Percentiles rank a stretch among this genome's conserved stretches.
Conservation (phyloP, 2,888 invertebrate genomes). For the Falcaria lacertinaria region DNA sequence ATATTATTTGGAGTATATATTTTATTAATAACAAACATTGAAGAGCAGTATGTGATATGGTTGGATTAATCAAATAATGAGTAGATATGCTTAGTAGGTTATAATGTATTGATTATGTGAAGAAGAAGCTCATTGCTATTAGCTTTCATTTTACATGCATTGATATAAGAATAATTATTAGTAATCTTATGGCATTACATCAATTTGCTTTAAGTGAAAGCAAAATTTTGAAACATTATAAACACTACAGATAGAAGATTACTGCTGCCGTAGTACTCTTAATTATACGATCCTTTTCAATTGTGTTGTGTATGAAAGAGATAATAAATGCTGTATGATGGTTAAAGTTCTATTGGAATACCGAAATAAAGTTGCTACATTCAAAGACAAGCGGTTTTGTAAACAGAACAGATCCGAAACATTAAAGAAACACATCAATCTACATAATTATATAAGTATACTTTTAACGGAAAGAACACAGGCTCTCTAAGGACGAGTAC, state of each 20-base stretch:
- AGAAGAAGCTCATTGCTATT: slow-evolving; percentile 15
- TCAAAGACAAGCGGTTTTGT: too few species aligned
- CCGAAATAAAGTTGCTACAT: too few species aligned
- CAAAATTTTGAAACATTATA: not conserved
- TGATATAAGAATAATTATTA: slow-evolving; percentile 2
- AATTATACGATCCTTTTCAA: too few species aligned
- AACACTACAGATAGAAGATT: too few species aligned
- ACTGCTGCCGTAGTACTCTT: too few species aligned
- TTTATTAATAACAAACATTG: not conserved
- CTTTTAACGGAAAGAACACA: slow-evolving; percentile 5
- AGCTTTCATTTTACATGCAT: slow-evolving; percentile 6
- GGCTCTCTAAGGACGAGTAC: slow-evolving; percentile 53
- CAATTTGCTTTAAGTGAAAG: too few species aligned
- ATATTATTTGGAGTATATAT: too few species aligned
- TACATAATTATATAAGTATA: not conserved
- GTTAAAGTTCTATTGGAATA: too few species aligned
- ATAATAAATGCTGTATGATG: too few species aligned
- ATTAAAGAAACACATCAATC: not conserved
- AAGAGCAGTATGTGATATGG: slow-evolving; percentile 2
- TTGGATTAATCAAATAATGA: slow-evolving; percentile 1
- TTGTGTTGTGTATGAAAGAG: too few species aligned
- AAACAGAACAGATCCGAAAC: not conserved
- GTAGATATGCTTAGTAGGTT: slow-evolving; percentile 15
- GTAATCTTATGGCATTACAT: too few species aligned
- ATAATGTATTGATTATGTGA: slow-evolving; percentile 13